These are phyloP conservation scores for Athene cunicularia DNA, from an alignment of 2,113 vertebrate genomes.

Conservation along the genomic window DNA sequence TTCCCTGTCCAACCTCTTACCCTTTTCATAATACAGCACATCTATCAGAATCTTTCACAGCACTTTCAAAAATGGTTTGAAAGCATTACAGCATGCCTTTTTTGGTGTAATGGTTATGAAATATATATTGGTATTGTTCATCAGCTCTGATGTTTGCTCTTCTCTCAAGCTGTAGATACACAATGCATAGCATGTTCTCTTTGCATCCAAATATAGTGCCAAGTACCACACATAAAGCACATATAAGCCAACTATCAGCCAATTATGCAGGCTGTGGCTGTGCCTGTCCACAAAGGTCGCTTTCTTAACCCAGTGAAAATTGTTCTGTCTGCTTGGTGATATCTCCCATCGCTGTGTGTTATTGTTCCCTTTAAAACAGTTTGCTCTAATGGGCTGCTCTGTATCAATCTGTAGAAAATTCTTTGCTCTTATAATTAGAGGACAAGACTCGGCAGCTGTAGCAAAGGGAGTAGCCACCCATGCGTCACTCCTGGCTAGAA, in stretches of 20 bases:
- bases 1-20: background rate
- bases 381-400: background rate
- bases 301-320: background rate
- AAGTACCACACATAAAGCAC: no score
- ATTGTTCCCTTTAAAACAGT: background rate
- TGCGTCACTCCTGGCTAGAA: background rate
- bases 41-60: background rate
- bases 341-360: background rate
- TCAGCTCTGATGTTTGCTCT: background rate
- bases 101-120: background rate
- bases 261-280: background rate
- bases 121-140: background rate
- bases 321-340: background rate
- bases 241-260: background rate
- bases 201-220: background rate
- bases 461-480: background rate
- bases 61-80: background rate
- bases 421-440: background rate
- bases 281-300: background rate
- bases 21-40: background rate
- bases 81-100: background rate
- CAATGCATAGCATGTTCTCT: background rate
- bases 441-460: background rate
- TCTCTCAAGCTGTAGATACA: background rate
- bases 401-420: background rate